Conservation (phyloP, 2,888 invertebrate species). For the Pseudococcus longispinus region DNA sequence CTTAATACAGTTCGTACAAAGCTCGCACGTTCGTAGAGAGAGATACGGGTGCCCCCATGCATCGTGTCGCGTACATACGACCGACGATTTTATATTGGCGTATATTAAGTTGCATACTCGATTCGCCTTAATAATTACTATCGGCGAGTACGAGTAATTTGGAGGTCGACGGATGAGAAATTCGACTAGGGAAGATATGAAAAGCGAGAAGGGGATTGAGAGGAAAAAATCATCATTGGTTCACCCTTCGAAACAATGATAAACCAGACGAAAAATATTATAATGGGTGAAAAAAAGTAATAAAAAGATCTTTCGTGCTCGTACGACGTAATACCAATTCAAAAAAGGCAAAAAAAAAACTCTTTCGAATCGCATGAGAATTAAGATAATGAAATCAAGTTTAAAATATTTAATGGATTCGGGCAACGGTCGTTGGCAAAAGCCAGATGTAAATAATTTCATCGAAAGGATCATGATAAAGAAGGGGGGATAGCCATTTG, state of each 20-base stretch:
- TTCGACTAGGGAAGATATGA: background rate
- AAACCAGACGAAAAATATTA: slow-evolving; percentile 2
- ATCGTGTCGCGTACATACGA: background rate
- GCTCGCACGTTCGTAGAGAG: background rate
- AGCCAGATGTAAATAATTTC: background rate
- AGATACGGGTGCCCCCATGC: slow-evolving; percentile 22
- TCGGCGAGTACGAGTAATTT: background rate
- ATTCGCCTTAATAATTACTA: slow-evolving; percentile 24
- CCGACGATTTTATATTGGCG: background rate
- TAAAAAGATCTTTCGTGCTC: slow-evolving; percentile 19
- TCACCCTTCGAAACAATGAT: slow-evolving; percentile 25
- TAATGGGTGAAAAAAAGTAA: slow-evolving; percentile 13
- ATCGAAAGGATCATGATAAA: background rate
- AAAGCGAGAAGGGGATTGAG: background rate
- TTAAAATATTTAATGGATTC: slow-evolving; percentile 15
- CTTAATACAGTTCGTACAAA: background rate
- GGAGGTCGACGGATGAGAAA: background rate
- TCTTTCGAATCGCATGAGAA: slow-evolving; percentile 20
- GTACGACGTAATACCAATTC: background rate
- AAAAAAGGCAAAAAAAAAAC: background rate
- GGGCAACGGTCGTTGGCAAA: background rate
- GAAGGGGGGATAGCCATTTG: background rate
- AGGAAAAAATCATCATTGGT: slow-evolving; percentile 23
- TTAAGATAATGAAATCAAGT: slow-evolving; percentile 25
- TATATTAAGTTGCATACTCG: slow-evolving; percentile 24